A percentile compares a stretch with the other conserved stretches of the same genome.
phyloP scores from a whole-genome alignment of 2,797 vertebrate genomes.

The Petrocephalus sullivani region DNA sequence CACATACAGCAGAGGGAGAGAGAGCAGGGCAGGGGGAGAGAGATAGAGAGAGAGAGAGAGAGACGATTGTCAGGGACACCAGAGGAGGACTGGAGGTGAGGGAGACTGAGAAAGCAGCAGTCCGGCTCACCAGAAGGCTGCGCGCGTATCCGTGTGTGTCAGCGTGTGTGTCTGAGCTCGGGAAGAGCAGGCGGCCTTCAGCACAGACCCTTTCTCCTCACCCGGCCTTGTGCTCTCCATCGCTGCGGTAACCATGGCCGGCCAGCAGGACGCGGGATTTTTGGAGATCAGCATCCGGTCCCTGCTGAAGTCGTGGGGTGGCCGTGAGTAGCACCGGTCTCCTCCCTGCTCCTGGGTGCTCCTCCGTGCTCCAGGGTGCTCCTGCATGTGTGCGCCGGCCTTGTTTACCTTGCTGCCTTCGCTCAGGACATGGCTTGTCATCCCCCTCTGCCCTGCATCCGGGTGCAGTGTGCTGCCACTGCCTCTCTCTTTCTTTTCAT shows the following conservation, averaged over 20 bases:
- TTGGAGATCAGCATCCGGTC: constrained; percentile 99
- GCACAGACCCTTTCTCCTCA: constrained; percentile 23
- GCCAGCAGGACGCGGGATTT: constrained; percentile 98
- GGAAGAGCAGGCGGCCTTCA: constrained; percentile 22
- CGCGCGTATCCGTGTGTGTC: constrained; percentile 37
- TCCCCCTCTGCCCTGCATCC: background rate
- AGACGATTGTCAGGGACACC: constrained; percentile 64
- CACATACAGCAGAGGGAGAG: constrained; percentile 60
- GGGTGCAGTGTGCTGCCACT: background rate
- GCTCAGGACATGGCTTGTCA: background rate
- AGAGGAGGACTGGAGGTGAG: constrained; percentile 48
- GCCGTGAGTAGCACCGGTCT: constrained; percentile 75
- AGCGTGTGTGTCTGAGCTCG: background rate
- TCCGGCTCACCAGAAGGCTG: background rate
- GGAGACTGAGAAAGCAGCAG: constrained; percentile 23
- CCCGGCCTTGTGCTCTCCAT: constrained; percentile 5
- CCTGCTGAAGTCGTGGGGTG: constrained; percentile 96
- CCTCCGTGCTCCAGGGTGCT: background rate
- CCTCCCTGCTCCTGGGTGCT: background rate
- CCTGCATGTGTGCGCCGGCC: background rate
- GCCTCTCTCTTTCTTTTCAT: background rate
- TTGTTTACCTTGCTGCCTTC: background rate
- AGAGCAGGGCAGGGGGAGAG: constrained; percentile 3
- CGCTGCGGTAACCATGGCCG: constrained; percentile 82
- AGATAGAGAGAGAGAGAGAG: constrained; percentile 37